These are phyloP conservation scores for Arothron firmamentum DNA, from an alignment of 2,113 vertebrate species.

Conservation along the genomic window DNA sequence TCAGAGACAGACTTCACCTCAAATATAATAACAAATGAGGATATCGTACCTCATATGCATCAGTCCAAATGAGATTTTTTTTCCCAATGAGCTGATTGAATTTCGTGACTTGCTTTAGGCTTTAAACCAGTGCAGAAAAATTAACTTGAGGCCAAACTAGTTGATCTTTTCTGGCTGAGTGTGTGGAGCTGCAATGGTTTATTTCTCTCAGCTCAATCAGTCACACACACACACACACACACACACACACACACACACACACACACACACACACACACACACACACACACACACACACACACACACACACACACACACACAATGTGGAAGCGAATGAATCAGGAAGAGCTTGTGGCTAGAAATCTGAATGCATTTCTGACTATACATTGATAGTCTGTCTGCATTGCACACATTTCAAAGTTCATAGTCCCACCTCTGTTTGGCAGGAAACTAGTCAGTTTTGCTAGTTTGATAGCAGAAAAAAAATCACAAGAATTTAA, in stretches of 20 bases:
- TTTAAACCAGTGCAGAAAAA: slow-evolving; percentile 24
- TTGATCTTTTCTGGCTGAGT: slow-evolving; percentile 6
- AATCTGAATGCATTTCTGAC: slow-evolving; percentile 13
- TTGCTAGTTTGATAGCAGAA: no score
- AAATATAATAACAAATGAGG: slow-evolving; percentile 24
- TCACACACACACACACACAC: slow-evolving; percentile 29
- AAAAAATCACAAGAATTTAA: no score
- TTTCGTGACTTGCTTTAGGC: slow-evolving; percentile 44
- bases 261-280: no score
- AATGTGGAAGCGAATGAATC: slow-evolving; percentile 33
- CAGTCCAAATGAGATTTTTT: slow-evolving; percentile 24
- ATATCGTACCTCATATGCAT: slow-evolving; percentile 27
- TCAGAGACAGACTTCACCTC: slow-evolving; percentile 9
- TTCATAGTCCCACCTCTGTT: no score
- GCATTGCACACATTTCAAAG: neutral
- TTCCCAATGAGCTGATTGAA: slow-evolving; percentile 29
- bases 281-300: no score
- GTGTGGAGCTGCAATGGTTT: slow-evolving; percentile 20
- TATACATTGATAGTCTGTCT: neutral
- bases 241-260: no score
- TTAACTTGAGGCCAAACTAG: slow-evolving; percentile 20
- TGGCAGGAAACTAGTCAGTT: no score
- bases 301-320: slow-evolving; percentile 2
- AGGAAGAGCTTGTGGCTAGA: slow-evolving; percentile 14
- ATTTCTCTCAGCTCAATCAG: slow-evolving; percentile 33